Base-by-base conservation (phyloP, 1,140 invertebrate species). In the Idris sp. region DNA sequence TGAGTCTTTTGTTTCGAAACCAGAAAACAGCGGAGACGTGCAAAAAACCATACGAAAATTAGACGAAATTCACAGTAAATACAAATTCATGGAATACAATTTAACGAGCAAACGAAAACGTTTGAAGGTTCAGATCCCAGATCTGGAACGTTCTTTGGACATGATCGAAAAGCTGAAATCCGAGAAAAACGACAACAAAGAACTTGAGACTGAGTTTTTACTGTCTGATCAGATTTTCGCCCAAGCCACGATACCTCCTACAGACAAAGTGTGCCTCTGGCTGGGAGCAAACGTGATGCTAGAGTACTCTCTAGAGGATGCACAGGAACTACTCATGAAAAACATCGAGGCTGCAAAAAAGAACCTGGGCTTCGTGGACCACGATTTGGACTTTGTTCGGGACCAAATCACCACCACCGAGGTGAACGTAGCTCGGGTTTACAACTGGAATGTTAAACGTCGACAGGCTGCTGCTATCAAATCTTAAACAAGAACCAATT, bases 261-360 rank as follows among this genome's bases (percentile, higher is more conserved):
- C 96, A 13, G 92, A 98, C 76, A 97, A 92, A 84, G 97, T 99
- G 9, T 97, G 94, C 81, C 89, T 99, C n/a, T 99, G 98, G 97
- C 89, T 99, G 51, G 98, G 98, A 16, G 98, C 98, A 14, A 99
- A 98, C 90, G 96, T 99, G 0, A 99, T 99, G 98, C 89, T 99
- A 76, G 98, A 99, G 86, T 99, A 99, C 89, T 92, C 92, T 7
- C 86, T 99, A 61, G 93, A 97, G 69, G 97, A 99, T 89, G 98
- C 97, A 19, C 92, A 96, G 86, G 89, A 91, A 59, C 88, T 99
- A 25, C 88, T 99, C 11, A 90, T 90, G 48, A 96, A 96, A 82
- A 99, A 99, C 86, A 93, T 97, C 81, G 91, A 92, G 56, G 92
- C 93, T 35, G 97, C 97, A 0, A 93, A 93, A 74, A 93, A 92